phyloP scores from a whole-genome alignment of 2,888 invertebrate species.

The Micropterix aruncella region DNA sequence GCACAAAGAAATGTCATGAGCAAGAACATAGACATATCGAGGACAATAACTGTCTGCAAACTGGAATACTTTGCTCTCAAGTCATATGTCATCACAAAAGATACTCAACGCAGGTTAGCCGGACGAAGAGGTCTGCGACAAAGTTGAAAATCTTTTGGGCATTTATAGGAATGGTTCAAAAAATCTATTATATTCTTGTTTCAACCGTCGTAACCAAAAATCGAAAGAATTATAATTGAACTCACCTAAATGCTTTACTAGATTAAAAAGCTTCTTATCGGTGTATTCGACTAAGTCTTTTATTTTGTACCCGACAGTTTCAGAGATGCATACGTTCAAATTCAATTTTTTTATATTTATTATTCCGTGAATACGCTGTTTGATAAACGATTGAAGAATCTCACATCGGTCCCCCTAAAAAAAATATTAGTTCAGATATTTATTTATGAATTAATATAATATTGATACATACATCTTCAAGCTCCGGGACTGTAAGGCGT shows the following conservation, averaged over 20 bases:
- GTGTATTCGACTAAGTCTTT: constrained; percentile 60
- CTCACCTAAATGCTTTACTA: constrained; percentile 51
- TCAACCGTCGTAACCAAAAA: no score
- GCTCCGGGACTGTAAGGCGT: constrained; percentile 25
- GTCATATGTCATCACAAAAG: no score
- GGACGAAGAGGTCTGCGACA: no score
- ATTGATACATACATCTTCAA: constrained; percentile 20
- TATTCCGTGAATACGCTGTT: constrained; percentile 31
- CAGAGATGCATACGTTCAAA: constrained; percentile 44
- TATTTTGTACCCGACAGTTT: constrained; percentile 57
- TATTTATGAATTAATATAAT: neutral
- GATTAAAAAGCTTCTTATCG: constrained; percentile 56
- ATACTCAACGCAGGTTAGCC: no score
- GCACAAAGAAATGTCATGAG: no score
- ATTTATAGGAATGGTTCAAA: no score
- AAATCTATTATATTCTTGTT: no score
- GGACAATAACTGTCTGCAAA: no score
- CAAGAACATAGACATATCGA: no score
- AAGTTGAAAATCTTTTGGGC: no score
- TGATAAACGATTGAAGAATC: constrained; percentile 46
- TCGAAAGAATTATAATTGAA: constrained; percentile 12
- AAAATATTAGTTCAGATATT: constrained; percentile 5
- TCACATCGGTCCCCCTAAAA: constrained; percentile 45
- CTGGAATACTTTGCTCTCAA: no score
- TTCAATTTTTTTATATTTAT: constrained; percentile 35